Base-by-base conservation (phyloP, 1,140 invertebrate genomes). In the Aleiodes sp. region DNA sequence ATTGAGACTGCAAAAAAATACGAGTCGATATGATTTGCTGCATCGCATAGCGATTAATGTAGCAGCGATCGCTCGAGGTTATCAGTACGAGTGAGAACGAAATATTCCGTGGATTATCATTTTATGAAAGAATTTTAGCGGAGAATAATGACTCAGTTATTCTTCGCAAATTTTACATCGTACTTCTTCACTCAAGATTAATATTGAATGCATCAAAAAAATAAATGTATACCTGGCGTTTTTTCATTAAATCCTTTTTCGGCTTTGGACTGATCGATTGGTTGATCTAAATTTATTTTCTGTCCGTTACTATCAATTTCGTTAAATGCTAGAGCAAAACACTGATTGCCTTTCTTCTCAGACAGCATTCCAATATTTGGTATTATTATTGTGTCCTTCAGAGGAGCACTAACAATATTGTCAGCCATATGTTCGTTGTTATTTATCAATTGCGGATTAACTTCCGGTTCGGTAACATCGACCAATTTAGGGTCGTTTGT, bases 401-500 rank as follows among this genome's bases (percentile, higher is more conserved):
- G 35, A 3, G 63, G 33, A n/a, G 56, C 33, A 31, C 21, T 59
- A 19, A 46, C 39, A 16, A 41, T 67, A 33, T 61, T 9, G 56
- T 60, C 35, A 67, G n/a, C 31, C n/a, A 60, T 10, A n/a, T 33
- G 6, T 14, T 56, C 46, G 4, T 4, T 57, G 14, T 12, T 63
- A 14, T 37, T 71, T 64, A 46, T 74, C 12, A 37, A 10, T 56
- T 70, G 33, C 10, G 73, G 59, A 31, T 70, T 39, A n/a, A 65
- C 59, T 60, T 73, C 71, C 41, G 74, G 65, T 46, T 70, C 65
- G 16, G 68, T 76, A 41, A 75, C 67, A 67, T 76, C 77, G 71
- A 77, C 60, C 68, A 78, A 71, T 60, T 75, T 71, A 65, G 79
- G 70, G 62, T 83, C 81, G 78, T 73, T 79, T 75, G 39, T 71